Base-by-base conservation (phyloP, 2,797 vertebrate species). In the Paedocypris micromegethes region DNA sequence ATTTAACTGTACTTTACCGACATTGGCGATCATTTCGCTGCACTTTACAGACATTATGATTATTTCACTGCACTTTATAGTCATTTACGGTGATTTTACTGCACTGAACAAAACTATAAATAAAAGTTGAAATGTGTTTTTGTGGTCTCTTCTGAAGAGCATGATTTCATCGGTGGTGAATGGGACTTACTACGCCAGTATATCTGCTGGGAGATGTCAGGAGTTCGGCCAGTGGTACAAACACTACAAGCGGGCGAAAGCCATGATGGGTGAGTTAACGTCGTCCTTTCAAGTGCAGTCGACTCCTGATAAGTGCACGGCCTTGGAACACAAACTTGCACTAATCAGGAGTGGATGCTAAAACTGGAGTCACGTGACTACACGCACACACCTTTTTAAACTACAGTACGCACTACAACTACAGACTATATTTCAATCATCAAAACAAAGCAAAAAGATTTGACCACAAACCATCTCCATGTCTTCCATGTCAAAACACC, bases 131-230 rank as follows among this genome's bases (percentile, higher is more conserved):
- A 38, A 41, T 39, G 48, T 65, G 7, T 67, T 3, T 60, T 37
- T 42, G 40, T 43, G 5, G 9, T 49, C 3, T 86, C 51, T 47
- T 58, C 88, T 86, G 9, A 86, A 98, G 95, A 96, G 93, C 81
- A 95, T 98, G 96, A 99, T 99, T 87, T 98, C 95, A 83, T 98
- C 96, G 79, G 97, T 98, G 82, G 95, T 98, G 85, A 99, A 99
- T 84, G 98, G 95, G 77, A 98, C 96, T 62, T 98, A 97, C 84
- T 99, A 99, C 72, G 94, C 96, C 89, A 98, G 98, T 77, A 95
- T 98, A 84, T 99, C 96, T 87, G 90, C 93, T 76, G 91, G 92
- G 80, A 99, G 97, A 87, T 99, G 96, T 87, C 96, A 99, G 86
- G 96, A 99, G 87, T 99, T 99, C 81, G 96, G 96, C 68, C 94